Percentiles rank a stretch among this genome's conserved stretches.
Evolutionary conservation across 2,888 invertebrate species (phyloP).

Genomic region (Conus canariensis): DNA sequence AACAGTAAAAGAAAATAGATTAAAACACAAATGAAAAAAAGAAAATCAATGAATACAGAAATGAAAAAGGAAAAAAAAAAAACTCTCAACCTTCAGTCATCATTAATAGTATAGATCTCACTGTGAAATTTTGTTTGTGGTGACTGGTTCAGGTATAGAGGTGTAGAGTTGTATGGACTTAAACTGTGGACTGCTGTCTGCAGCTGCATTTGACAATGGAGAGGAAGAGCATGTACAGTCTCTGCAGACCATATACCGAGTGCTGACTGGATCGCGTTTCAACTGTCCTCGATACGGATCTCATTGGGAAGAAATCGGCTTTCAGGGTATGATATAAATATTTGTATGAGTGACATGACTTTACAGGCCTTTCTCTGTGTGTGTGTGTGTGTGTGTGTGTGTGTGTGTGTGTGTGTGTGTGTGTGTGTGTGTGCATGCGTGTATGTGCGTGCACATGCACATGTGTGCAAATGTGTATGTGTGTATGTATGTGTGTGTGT

Average conservation of each 20-base stretch:
- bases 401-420: slow-evolving; percentile 4
- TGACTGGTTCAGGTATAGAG: no score
- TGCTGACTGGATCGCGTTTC: slow-evolving; percentile 78
- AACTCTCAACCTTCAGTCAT: no score
- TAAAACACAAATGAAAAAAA: no score
- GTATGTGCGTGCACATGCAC: neutral
- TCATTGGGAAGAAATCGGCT: slow-evolving; percentile 82
- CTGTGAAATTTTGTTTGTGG: no score
- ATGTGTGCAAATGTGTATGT: neutral
- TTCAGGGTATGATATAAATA: slow-evolving; percentile 78
- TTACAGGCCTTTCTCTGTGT: neutral
- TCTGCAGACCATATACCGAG: slow-evolving; percentile 80
- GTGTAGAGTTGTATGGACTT: no score
- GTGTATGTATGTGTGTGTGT: no score
- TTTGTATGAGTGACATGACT: neutral
- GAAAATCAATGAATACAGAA: no score
- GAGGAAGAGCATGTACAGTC: slow-evolving; percentile 78
- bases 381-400: neutral
- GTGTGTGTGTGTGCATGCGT: neutral
- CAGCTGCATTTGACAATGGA: slow-evolving; percentile 79
- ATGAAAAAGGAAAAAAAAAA: no score
- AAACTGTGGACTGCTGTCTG: neutral
- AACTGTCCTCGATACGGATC: slow-evolving; percentile 80
- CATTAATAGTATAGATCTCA: no score
- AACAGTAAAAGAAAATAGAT: no score